Percentiles rank a stretch among this genome's conserved stretches.
Conservation (phyloP, 2,113 vertebrate species). For the Crotalus viridis region DNA sequence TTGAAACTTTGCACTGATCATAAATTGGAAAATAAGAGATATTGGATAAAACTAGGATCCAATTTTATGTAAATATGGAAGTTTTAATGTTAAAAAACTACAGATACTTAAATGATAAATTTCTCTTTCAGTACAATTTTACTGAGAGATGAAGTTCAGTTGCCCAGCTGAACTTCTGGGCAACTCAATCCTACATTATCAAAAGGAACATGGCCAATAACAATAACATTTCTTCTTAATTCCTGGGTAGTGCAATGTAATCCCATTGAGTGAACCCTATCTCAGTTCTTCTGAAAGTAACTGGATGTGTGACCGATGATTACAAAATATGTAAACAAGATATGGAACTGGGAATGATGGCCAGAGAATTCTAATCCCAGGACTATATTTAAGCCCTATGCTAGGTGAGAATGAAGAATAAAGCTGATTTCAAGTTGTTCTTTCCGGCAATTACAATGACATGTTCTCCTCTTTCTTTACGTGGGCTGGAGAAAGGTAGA, state of each 20-base stretch:
- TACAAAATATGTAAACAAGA: not conserved
- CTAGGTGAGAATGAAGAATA: not conserved
- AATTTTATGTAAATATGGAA: not conserved
- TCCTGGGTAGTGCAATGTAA: not conserved
- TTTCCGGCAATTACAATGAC: not conserved
- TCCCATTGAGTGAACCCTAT: too few relatives aligned
- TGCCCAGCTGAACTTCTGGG: not conserved
- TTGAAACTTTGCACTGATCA: not conserved
- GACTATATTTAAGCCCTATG: not conserved
- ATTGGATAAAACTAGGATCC: not conserved
- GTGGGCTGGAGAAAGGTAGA: not conserved
- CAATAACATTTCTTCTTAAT: not conserved
- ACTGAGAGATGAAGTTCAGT: not conserved
- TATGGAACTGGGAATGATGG: not conserved
- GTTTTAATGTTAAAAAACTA: too few relatives aligned
- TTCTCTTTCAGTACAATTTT: not conserved
- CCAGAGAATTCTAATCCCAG: not conserved
- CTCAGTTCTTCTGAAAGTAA: not conserved
- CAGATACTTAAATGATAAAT: not conserved
- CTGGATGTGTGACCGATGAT: not conserved
- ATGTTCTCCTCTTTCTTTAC: not conserved
- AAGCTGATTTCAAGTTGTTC: not conserved
- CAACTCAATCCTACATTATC: not conserved
- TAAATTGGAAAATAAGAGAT: not conserved
- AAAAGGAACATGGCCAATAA: not conserved